A percentile compares a stretch with the other conserved stretches of the same genome.
These are phyloP conservation scores for Caloenas nicobarica DNA, from an alignment of 2,113 vertebrate species.

Conservation along the genomic window DNA sequence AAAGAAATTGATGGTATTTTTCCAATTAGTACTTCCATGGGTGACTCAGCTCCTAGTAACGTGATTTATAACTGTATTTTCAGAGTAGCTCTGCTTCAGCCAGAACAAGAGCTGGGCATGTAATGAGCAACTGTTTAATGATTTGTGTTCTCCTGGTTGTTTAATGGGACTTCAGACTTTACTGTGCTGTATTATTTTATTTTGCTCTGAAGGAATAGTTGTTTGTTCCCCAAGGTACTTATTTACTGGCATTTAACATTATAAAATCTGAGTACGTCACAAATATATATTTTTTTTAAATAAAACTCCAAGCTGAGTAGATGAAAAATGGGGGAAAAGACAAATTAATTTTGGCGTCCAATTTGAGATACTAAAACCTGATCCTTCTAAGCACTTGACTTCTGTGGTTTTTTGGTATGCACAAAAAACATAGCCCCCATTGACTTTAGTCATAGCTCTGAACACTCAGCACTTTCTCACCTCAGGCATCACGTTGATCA, in stretches of 20 bases:
- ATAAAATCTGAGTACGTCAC: background rate
- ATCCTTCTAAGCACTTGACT: background rate
- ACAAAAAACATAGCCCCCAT: background rate
- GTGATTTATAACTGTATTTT: background rate
- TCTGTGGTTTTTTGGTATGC: background rate
- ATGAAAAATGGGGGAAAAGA: background rate
- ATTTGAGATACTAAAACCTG: background rate
- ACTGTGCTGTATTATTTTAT: background rate
- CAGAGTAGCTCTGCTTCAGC: background rate
- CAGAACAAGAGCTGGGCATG: background rate
- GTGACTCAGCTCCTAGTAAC: background rate
- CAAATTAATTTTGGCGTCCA: background rate
- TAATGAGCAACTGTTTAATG: background rate
- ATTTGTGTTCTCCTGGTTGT: background rate
- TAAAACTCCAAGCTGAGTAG: background rate
- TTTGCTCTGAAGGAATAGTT: background rate
- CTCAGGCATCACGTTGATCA: background rate
- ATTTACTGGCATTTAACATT: background rate
- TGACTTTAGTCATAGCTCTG: background rate
- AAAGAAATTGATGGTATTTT: background rate
- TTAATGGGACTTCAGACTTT: background rate
- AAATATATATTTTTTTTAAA: background rate
- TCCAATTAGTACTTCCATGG: background rate
- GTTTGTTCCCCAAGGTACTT: background rate
- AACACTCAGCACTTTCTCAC: background rate